Evolutionary conservation across 2,888 invertebrate genomes (phyloP).

Genomic region (Melangyna quadrimaculata): DNA sequence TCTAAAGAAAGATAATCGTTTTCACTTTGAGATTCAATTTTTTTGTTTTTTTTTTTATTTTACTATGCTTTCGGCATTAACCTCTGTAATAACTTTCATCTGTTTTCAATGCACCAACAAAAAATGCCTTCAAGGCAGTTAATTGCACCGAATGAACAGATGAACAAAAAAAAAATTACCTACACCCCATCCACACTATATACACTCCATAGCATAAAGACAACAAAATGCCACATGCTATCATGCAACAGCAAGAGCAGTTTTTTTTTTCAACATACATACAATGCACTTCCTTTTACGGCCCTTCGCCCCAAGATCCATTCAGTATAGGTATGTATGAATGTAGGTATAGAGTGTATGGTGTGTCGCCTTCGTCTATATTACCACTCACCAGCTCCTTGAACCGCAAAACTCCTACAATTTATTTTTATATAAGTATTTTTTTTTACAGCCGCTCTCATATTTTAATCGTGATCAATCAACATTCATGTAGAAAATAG

Average conservation of each 20-base stretch:
- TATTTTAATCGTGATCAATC: constrained; percentile 71
- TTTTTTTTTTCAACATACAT: not conserved
- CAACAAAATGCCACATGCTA: constrained; percentile 41
- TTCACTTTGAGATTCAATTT: constrained; percentile 31
- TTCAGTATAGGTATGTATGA: not conserved
- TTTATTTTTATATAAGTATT: constrained; percentile 16
- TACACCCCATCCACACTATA: constrained; percentile 1
- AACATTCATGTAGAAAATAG: constrained; percentile 48
- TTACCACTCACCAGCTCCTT: constrained; percentile 27
- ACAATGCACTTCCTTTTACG: constrained; percentile 44
- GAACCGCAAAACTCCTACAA: constrained; percentile 15
- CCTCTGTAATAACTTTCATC: constrained; percentile 43
- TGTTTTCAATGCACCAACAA: constrained; percentile 22
- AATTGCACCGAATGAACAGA: constrained; percentile 12
- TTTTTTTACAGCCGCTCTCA: constrained; percentile 33
- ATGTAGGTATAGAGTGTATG: too few relatives aligned
- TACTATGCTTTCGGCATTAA: not conserved
- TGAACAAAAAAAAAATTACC: not conserved
- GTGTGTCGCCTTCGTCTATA: constrained; percentile 7
- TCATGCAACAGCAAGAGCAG: constrained; percentile 34
- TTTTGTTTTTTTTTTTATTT: not conserved
- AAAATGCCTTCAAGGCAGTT: constrained; percentile 27
- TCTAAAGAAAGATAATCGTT: constrained; percentile 38
- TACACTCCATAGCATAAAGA: constrained; percentile 11
- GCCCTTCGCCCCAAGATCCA: constrained; percentile 39